A percentile compares a stretch with the other conserved stretches of the same genome.
Conservation (phyloP, 2,113 vertebrate species). For the Phaethornis superciliosus region DNA sequence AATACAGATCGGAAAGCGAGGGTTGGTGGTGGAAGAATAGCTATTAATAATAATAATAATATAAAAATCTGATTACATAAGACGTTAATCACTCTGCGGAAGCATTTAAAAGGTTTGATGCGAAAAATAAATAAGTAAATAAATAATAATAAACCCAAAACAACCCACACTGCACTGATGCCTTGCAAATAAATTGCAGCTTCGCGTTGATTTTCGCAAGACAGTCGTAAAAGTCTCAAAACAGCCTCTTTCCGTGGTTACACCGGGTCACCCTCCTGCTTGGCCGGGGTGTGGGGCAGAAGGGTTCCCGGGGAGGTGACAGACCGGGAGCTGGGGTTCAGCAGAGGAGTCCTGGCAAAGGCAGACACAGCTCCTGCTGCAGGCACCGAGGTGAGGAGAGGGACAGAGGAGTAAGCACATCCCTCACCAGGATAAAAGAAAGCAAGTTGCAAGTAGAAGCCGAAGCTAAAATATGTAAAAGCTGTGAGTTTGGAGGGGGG, state of each 20-base stretch:
- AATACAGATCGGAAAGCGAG: background rate
- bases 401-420: fast-evolving
- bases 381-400: fast-evolving
- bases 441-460: background rate
- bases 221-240: background rate
- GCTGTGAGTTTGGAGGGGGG: too few species aligned
- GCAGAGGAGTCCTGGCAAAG: background rate
- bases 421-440: background rate
- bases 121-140: background rate
- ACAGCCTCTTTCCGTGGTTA: background rate
- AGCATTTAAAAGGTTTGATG: background rate
- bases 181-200: background rate
- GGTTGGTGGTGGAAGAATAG: too few species aligned
- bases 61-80: background rate
- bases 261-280: too few species aligned
- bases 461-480: background rate
- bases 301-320: background rate
- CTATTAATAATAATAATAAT: background rate
- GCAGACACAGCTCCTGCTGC: background rate
- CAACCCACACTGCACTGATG: background rate
- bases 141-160: background rate
- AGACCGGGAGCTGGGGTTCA: background rate
- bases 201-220: background rate
- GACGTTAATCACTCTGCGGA: background rate
- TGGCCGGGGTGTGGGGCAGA: fast-evolving